These are phyloP conservation scores for Anas georgica DNA, from an alignment of 2,797 vertebrate genomes.

Conservation along the genomic window DNA sequence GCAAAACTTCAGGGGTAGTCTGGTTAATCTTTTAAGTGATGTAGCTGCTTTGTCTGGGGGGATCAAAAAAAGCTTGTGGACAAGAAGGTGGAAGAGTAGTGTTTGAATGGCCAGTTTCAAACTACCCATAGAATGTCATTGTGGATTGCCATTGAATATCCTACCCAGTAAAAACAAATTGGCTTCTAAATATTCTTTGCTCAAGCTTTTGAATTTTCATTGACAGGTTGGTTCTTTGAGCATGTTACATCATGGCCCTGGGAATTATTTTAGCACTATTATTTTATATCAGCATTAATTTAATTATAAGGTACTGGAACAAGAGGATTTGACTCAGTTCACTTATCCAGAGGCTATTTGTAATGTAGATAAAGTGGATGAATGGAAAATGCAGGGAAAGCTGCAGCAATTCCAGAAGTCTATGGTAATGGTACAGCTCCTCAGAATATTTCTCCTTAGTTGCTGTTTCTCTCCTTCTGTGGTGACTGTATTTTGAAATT, in stretches of 20 bases:
- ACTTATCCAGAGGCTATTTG: neutral
- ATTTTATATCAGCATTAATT: slow-evolving; percentile 26
- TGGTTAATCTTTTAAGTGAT: neutral
- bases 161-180: neutral
- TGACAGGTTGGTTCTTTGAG: slow-evolving; percentile 17
- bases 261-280: slow-evolving; percentile 40
- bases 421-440: neutral
- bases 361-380: slow-evolving; percentile 6
- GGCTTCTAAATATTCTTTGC: neutral
- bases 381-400: neutral
- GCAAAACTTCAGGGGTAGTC: neutral
- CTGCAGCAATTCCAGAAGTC: neutral
- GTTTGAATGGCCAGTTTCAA: neutral
- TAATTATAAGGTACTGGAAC: slow-evolving; percentile 38
- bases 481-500: neutral
- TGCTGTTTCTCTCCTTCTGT: neutral
- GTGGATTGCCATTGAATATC: neutral
- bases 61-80: neutral
- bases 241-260: neutral
- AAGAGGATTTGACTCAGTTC: slow-evolving; percentile 24
- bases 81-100: neutral
- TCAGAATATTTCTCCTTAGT: neutral
- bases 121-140: neutral
- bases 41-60: neutral
- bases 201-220: slow-evolving; percentile 19